These are phyloP conservation scores for Chaetops frenatus DNA, from an alignment of 2,113 vertebrate genomes.

Conservation along the genomic window DNA sequence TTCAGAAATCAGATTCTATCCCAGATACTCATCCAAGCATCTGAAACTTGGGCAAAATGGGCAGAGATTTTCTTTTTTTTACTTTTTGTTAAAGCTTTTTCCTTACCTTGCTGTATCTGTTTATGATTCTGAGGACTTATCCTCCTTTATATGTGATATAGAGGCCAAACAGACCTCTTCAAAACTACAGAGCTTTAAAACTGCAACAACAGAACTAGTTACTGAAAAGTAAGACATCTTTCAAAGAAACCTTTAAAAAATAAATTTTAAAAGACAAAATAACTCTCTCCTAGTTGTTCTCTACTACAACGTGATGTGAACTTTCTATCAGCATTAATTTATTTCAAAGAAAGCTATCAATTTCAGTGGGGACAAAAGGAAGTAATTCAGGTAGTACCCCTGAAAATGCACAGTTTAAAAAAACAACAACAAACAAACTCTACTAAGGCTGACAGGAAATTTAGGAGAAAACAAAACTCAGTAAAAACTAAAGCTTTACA, in stretches of 20 bases:
- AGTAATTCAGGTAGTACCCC: fast-evolving
- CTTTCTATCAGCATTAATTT: fast-evolving
- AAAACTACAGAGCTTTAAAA: neutral
- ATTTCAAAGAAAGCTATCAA: neutral
- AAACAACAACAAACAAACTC: too few species aligned
- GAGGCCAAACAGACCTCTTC: neutral
- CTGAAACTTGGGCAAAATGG: fast-evolving
- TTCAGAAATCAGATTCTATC: neutral
- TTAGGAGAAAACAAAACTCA: neutral
- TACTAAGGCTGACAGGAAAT: neutral
- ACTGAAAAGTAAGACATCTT: neutral
- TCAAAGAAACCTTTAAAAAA: fast-evolving
- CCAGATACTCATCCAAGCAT: neutral
- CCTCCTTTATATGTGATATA: fast-evolving
- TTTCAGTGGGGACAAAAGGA: fast-evolving
- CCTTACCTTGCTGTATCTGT: fast-evolving
- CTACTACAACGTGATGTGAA: fast-evolving
- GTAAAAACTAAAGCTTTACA: fast-evolving
- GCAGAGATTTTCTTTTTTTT: fast-evolving
- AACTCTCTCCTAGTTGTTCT: fast-evolving
- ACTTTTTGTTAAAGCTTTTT: neutral
- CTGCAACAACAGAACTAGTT: neutral
- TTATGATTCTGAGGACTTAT: neutral
- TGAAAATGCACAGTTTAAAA: fast-evolving
- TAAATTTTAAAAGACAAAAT: fast-evolving